Base-by-base conservation (phyloP, 2,888 invertebrate species). In the Agrochola circellaris region DNA sequence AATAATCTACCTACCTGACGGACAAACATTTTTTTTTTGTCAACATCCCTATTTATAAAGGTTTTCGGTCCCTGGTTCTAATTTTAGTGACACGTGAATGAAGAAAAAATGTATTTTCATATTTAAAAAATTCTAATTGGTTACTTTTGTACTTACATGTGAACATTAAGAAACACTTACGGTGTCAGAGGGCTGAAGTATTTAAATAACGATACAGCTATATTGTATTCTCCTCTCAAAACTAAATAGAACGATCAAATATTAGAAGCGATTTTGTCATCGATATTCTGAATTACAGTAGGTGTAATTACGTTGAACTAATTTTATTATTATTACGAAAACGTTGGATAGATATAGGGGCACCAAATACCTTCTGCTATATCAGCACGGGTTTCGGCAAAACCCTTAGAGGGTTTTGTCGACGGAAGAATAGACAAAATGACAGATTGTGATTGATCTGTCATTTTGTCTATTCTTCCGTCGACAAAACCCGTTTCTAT, bases 201-300 rank as follows among this genome's bases (percentile, higher is more conserved):
- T 56, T 74, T 23, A 54, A 11, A 23, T 17, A n/a, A 34, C n/a
- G 2, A 68, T n/a, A 56, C 11, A 17, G 8, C 6, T 23, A 61
- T 20, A 30, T 30, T 45, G 45, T 75, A n/a, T 20, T 23, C 1
- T 26, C 17, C 15, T 20, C 15, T 48, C 30, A 26, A 60, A 62
- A 70, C 30, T 17, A 17, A 34, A 54, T 23, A 38, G 23, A 58
- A 64, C 15, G 4, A 77, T 62, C 7, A 42, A 38, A 38, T 42
- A 38, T n/a, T 26, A 62, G 26, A 69, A 77, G 26, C 54, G 62
- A 56, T 61, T 54, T 81, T 75, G 23, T 23, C 42, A 26, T 51
- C 26, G 75, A 61, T 66, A 38, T 48, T 66, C n/a, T 26, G 17
- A 56, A 67, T 20, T 42, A 62, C 13, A 61, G 3, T 62, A 38